Conservation (phyloP, 1,140 invertebrate species). For the Bombus cullumanus region DNA sequence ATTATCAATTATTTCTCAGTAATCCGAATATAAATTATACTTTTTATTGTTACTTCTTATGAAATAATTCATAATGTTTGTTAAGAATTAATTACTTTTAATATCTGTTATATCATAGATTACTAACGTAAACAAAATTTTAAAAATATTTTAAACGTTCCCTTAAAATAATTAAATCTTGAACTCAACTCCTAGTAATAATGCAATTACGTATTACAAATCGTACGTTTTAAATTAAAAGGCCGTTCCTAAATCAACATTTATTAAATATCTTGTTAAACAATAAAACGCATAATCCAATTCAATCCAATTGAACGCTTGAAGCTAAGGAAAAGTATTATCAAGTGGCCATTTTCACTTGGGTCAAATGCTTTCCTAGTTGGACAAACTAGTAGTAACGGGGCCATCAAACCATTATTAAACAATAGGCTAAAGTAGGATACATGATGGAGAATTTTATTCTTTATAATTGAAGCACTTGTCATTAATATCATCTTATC, state of each 20-base stretch:
- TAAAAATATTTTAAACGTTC: no score
- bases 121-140: no score
- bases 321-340: background rate
- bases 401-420: constrained; percentile 34
- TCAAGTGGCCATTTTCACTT: constrained; percentile 1
- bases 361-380: background rate
- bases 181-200: no score
- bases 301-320: background rate
- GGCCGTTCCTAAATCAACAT: background rate
- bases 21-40: background rate
- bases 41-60: background rate
- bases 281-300: background rate
- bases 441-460: background rate
- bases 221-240: background rate
- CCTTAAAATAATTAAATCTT: no score
- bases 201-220: no score
- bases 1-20: no score
- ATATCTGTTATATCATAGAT: background rate
- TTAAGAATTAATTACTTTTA: background rate
- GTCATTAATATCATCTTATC: background rate
- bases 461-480: constrained; percentile 7
- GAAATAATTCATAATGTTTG: background rate
- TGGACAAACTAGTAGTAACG: background rate
- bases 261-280: background rate
- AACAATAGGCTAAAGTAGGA: background rate